Evolutionary conservation across 2,797 vertebrate genomes (phyloP).

Genomic region (Heterohyrax brucei): DNA sequence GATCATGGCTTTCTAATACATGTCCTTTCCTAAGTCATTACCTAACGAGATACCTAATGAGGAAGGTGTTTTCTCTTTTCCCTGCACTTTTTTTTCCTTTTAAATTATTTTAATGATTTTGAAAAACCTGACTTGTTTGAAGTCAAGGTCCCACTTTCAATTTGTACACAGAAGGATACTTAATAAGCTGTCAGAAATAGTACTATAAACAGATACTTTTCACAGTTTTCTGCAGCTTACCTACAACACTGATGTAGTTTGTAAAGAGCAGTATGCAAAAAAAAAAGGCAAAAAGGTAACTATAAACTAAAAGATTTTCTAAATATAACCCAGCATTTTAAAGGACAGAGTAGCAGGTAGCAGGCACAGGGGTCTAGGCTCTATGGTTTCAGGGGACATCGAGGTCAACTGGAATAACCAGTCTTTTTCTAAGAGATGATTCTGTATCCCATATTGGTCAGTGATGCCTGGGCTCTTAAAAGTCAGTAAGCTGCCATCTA

Average conservation of each 20-base stretch:
- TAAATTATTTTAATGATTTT: background rate
- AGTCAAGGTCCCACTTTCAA: conserved; percentile 31
- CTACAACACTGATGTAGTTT: conserved; percentile 37
- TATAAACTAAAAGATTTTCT: too few relatives aligned
- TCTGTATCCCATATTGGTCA: too few relatives aligned
- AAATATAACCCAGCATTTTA: too few relatives aligned
- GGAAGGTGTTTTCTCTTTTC: conserved; percentile 12
- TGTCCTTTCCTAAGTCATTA: background rate
- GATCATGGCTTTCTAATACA: background rate
- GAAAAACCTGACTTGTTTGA: conserved; percentile 41
- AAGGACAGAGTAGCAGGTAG: too few relatives aligned
- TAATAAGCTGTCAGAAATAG: conserved; percentile 45
- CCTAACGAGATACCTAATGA: conserved; percentile 5
- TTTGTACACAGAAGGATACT: conserved; percentile 9
- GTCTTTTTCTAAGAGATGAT: too few relatives aligned
- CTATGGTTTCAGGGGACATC: too few relatives aligned
- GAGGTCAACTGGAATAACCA: too few relatives aligned
- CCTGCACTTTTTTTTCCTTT: background rate
- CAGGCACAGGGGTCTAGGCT: too few relatives aligned
- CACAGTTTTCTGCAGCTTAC: conserved; percentile 30
- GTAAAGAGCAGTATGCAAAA: conserved; percentile 33
- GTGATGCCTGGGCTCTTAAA: too few relatives aligned
- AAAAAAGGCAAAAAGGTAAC: background rate
- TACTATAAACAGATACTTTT: conserved; percentile 28
- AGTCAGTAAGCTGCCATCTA: too few relatives aligned